Conservation (phyloP, 2,113 vertebrate species). For the Apistogramma diplotaenia region DNA sequence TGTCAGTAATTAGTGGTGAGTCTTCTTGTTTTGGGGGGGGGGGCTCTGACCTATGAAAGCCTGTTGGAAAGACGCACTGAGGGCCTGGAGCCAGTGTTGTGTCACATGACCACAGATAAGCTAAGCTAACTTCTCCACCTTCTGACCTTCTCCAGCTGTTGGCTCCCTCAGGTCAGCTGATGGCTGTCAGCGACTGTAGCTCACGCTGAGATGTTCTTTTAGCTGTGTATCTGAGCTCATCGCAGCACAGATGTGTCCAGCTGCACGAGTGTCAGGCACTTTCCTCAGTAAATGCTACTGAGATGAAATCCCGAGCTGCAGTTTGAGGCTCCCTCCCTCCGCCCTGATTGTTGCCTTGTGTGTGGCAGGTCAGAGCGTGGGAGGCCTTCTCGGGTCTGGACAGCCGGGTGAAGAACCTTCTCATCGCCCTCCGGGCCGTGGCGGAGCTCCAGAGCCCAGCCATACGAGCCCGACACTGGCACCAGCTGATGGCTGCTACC, state of each 20-base stretch:
- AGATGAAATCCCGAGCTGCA: background rate
- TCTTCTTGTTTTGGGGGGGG: no score
- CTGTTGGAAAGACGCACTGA: no score
- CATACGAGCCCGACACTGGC: slow-evolving; percentile 90
- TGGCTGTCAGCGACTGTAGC: no score
- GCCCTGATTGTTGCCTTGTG: slow-evolving; percentile 1
- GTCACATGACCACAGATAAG: no score
- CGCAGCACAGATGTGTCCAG: background rate
- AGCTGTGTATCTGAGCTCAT: no score
- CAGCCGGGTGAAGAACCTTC: slow-evolving; percentile 83
- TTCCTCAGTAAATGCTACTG: background rate
- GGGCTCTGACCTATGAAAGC: no score
- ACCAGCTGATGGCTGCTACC: slow-evolving; percentile 86
- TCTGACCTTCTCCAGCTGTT: no score
- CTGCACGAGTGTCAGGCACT: background rate
- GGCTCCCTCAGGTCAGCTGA: no score
- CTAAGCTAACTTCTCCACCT: no score
- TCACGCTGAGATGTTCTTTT: no score
- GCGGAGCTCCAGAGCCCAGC: slow-evolving; percentile 90
- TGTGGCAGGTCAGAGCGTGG: slow-evolving; percentile 80
- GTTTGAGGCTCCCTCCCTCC: background rate
- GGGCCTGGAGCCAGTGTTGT: no score
- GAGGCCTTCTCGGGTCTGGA: slow-evolving; percentile 88
- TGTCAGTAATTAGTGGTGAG: no score
- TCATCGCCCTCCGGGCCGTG: slow-evolving; percentile 85